Evolutionary conservation across 2,113 vertebrate species (phyloP).

Genomic region (Gymnogyps californianus): DNA sequence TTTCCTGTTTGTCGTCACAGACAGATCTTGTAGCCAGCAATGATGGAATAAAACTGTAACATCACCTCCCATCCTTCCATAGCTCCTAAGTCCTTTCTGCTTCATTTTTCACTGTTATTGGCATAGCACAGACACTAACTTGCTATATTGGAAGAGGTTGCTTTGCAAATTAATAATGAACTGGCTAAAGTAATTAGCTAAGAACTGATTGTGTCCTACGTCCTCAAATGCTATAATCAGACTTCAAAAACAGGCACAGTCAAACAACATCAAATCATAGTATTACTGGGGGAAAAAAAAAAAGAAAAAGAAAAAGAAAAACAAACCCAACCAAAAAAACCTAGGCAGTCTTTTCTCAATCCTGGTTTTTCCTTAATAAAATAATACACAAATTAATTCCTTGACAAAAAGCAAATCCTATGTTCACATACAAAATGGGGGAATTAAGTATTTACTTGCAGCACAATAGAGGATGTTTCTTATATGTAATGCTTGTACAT

Average conservation of each 20-base stretch:
- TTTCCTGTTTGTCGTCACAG: not conserved
- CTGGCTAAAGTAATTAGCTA: not conserved
- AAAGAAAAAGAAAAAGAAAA: no score
- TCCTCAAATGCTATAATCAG: not conserved
- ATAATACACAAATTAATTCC: not conserved
- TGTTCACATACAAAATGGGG: not conserved
- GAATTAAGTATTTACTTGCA: not conserved
- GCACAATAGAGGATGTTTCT: not conserved
- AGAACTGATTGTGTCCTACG: not conserved
- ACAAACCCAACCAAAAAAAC: fast-evolving
- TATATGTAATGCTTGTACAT: not conserved
- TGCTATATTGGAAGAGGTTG: not conserved
- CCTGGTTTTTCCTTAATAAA: not conserved
- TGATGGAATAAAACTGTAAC: not conserved
- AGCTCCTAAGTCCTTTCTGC: not conserved
- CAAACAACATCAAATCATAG: not conserved
- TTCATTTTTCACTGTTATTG: not conserved
- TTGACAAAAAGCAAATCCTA: not conserved
- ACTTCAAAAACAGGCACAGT: not conserved
- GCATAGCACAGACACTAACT: not conserved
- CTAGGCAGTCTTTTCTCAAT: not conserved
- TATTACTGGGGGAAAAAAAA: not conserved
- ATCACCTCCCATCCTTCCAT: not conserved
- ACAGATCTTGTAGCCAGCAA: not conserved
- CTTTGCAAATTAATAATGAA: not conserved